These are phyloP conservation scores for Onychomys leucogaster DNA, from an alignment of 2,797 vertebrate genomes.

Conservation along the genomic window DNA sequence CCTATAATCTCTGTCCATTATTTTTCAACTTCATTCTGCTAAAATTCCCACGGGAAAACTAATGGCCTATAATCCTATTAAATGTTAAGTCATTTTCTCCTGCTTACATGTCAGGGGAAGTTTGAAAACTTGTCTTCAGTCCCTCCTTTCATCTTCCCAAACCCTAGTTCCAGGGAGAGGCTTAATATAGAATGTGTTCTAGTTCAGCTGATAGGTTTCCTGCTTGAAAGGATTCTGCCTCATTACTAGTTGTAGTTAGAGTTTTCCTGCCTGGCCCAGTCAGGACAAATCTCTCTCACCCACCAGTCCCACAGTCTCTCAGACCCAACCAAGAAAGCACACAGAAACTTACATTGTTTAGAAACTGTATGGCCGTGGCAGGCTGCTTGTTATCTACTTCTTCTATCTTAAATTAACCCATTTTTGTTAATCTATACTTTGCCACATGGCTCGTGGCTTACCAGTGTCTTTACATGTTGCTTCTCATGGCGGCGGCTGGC, in stretches of 20 bases:
- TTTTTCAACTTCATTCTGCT: conserved; percentile 38
- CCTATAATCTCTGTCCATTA: not conserved
- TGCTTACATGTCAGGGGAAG: not conserved
- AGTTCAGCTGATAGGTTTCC: conserved; percentile 2
- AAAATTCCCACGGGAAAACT: conserved; percentile 57
- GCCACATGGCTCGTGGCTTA: too few relatives aligned
- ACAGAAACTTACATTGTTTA: too few relatives aligned
- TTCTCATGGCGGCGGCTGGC: too few relatives aligned
- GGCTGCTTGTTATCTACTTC: too few relatives aligned
- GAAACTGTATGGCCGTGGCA: too few relatives aligned
- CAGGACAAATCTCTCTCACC: too few relatives aligned
- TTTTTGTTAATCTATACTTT: too few relatives aligned
- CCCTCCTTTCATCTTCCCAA: not conserved
- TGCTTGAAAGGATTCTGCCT: conserved; percentile 15
- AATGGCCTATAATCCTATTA: conserved; percentile 29
- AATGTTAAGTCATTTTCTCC: conserved; percentile 43
- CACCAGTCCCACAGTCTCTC: too few relatives aligned
- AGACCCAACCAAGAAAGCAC: too few relatives aligned
- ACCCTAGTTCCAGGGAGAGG: not conserved
- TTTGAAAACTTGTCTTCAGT: not conserved
- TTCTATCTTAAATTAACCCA: too few relatives aligned
- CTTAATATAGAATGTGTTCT: conserved; percentile 18
- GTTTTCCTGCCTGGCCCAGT: too few relatives aligned
- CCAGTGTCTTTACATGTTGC: too few relatives aligned
- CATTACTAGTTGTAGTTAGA: not conserved